Base-by-base conservation (phyloP, 1,140 invertebrate species). In the Drosophila oshimai region DNA sequence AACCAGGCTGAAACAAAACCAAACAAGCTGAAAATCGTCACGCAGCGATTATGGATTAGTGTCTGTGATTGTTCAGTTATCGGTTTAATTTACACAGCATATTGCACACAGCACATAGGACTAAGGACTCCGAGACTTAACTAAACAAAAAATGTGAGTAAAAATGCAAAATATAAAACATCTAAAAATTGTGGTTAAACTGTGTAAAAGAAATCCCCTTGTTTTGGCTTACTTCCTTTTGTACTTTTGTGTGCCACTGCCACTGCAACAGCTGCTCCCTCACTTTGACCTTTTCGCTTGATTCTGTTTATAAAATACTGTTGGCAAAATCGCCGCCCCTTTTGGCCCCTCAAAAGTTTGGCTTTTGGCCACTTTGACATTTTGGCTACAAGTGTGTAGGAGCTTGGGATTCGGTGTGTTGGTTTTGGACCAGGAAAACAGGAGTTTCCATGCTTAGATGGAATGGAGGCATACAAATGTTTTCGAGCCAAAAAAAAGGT, bases 251-350 rank as follows among this genome's bases (percentile, higher is more conserved):
- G 31, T 18, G 22, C 33, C 20, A n/a, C 13, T 61, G 55, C 57
- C 49, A 24, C n/a, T 15, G 9, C 29, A 53, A 34, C 44, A 44
- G 47, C 65, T 45, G 41, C 39, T 51, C 42, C 42, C 47, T 22
- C 13, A 49, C 26, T 68, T 60, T 74, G 72, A 75, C 72, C 72
- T 74, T 74, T 75, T 41, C 24, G 24, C 26, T 70, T 58, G 61
- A 47, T 34, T 58, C 49, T 74, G 58, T 65, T 73, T 73, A 68
- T 39, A 31, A 57, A 74, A 60, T 69, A 29, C 54, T 33, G 69
- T 68, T 54, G 34, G 46, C 54, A 20, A 24, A 58, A 5, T 29
- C 36, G 12, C 26, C 51, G 18, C 51, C 37, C 41, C 39, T 53
- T 46, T 39, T 57, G 57, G 36, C 57, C 46, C 15, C 20, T 12